Base-by-base conservation (phyloP, 1,140 invertebrate genomes). In the Caenorhabditis remanei region DNA sequence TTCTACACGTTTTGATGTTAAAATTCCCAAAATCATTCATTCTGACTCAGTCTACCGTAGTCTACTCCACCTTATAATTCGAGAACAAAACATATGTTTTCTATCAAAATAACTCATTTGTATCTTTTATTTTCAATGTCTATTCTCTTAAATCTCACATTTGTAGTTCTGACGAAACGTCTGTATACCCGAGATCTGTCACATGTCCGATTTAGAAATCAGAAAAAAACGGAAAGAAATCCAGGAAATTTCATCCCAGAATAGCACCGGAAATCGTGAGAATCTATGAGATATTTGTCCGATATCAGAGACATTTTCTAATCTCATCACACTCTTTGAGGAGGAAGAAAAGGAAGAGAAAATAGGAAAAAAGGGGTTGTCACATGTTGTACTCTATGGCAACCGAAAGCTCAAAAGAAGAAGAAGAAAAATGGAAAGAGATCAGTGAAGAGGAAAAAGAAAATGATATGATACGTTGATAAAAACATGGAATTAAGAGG, bases 391-490 rank as follows among this genome's bases (percentile, higher is more conserved):
- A n/a, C 24, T 63, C 61, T 63, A 63, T 63, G 58, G 58, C 58
- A 63, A 63, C 58, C 8, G 7, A 32, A 63, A 19, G 55, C 50
- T 53, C 50, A 58, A 58, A 58, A 58, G 79, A 46, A 87, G 24
- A 40, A 61, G 50, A 53, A 53, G 50, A 53, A 13, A 16, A 53
- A 53, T 9, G 16, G 4, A n/a, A 58, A 58, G n/a, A 58, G 55
- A 19, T 14, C 55, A 58, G 55, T 58, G 55, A 19, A 58, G 55
- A 19, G 24, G 61, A 32, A 63, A 32, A 63, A 32, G 21, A 21
- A n/a, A 21, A 58, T n/a, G 56, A n/a, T n/a, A 63, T 3, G 13
- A 14, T 8, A 63, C 32, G 9, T 32, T 7, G 14, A 11, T 11
- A 32, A 32, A 32, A 63, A 63, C 24, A 63, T 32, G 61, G 61